Evolutionary conservation across 1,140 invertebrate genomes (phyloP).

Genomic region (Trichoplusia ni): DNA sequence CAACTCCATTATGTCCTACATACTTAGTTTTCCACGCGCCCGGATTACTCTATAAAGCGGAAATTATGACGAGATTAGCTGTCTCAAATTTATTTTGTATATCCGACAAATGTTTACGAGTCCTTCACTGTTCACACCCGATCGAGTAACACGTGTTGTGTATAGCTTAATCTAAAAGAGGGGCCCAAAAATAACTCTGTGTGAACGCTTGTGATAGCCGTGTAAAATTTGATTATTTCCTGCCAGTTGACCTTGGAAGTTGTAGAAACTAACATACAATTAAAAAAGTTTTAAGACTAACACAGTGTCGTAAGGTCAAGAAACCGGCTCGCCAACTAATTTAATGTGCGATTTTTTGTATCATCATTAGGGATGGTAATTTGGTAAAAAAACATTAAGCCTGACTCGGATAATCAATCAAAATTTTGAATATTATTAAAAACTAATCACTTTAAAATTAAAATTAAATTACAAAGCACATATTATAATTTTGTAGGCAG

Average conservation of each 20-base stretch:
- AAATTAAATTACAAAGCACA: too few relatives aligned
- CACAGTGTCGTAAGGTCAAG: too few relatives aligned
- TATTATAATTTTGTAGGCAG: too few relatives aligned
- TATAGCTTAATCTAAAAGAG: slow-evolving; percentile 1
- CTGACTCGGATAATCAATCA: too few relatives aligned
- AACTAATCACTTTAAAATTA: too few relatives aligned
- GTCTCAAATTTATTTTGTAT: not conserved
- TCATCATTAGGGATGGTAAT: too few relatives aligned
- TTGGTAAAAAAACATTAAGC: too few relatives aligned
- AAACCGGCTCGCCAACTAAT: too few relatives aligned
- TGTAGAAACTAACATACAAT: too few relatives aligned
- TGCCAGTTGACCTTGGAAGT: not conserved
- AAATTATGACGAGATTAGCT: slow-evolving; percentile 17
- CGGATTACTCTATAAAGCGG: slow-evolving; percentile 1
- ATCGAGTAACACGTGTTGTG: slow-evolving; percentile 17
- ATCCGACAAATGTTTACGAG: slow-evolving; percentile 21
- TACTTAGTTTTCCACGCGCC: not conserved
- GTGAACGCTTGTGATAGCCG: slow-evolving; percentile 10
- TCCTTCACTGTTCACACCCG: slow-evolving; percentile 15
- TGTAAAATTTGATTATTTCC: slow-evolving; percentile 6
- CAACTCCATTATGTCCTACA: not conserved
- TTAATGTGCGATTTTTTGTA: too few relatives aligned
- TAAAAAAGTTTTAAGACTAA: too few relatives aligned
- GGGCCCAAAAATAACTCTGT: slow-evolving; percentile 18
- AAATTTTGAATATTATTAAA: too few relatives aligned